A percentile compares a stretch with the other conserved stretches of the same genome.
These are phyloP conservation scores for Blera fallax DNA, from an alignment of 2,888 invertebrate species.

Conservation along the genomic window DNA sequence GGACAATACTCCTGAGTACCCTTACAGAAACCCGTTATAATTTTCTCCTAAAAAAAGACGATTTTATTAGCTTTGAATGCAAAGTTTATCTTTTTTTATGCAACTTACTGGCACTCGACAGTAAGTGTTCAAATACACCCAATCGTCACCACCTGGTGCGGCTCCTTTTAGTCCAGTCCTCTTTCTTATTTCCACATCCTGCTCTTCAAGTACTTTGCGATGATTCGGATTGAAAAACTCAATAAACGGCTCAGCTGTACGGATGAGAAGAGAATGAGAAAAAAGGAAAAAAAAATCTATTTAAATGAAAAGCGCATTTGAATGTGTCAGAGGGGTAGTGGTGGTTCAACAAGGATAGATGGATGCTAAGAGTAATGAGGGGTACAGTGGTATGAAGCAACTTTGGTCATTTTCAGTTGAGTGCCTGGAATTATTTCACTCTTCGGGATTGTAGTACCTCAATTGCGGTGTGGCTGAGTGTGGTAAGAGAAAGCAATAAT, in stretches of 20 bases:
- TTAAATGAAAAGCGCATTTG: slow-evolving; percentile 62
- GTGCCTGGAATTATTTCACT: slow-evolving; percentile 16
- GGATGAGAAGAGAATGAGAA: background rate
- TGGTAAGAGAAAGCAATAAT: slow-evolving; percentile 20
- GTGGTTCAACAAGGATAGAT: no score
- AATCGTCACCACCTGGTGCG: slow-evolving; percentile 88
- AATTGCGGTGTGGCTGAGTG: background rate
- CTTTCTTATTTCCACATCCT: slow-evolving; percentile 85
- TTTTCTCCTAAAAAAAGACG: slow-evolving; percentile 86
- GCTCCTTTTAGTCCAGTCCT: slow-evolving; percentile 86
- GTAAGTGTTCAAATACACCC: slow-evolving; percentile 94
- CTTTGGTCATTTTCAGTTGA: slow-evolving; percentile 39
- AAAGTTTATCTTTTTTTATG: background rate
- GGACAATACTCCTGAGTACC: slow-evolving; percentile 92
- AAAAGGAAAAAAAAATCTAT: slow-evolving; percentile 46
- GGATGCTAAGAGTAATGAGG: no score
- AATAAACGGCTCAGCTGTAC: slow-evolving; percentile 84
- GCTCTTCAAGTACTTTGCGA: slow-evolving; percentile 85
- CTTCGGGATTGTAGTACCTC: background rate
- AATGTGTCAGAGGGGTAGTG: background rate
- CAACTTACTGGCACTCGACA: slow-evolving; percentile 90
- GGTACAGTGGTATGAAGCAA: background rate
- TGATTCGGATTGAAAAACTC: slow-evolving; percentile 89
- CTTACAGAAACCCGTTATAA: slow-evolving; percentile 92
- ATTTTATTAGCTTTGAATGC: background rate